These are phyloP conservation scores for Melanogrammus aeglefinus DNA, from an alignment of 2,797 vertebrate species.

Conservation along the genomic window DNA sequence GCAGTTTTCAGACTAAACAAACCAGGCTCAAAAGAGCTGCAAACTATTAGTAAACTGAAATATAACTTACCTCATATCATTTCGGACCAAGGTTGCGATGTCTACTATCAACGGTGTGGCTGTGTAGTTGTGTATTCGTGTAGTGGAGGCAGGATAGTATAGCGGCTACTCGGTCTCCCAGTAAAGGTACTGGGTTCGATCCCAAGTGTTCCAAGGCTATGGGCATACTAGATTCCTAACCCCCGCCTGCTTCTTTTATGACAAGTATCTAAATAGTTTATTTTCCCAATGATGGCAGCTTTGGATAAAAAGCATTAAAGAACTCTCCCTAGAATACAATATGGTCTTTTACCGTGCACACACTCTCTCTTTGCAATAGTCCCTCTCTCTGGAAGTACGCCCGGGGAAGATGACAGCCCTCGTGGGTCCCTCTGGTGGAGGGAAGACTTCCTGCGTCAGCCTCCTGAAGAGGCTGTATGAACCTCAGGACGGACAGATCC, in stretches of 20 bases:
- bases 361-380: conserved; percentile 52
- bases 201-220: not conserved
- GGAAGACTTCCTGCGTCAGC: conserved; percentile 82
- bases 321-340: not conserved
- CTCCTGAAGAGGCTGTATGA: conserved; percentile 85
- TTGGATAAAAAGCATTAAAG: not conserved
- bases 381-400: conserved; percentile 72
- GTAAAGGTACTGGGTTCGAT: not conserved
- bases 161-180: not conserved
- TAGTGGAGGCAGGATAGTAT: too few species aligned
- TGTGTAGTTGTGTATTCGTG: not conserved
- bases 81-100: too few species aligned
- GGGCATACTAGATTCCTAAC: not conserved
- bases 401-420: conserved; percentile 80
- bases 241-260: not conserved
- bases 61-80: not conserved
- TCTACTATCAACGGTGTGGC: not conserved
- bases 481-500: conserved; percentile 73
- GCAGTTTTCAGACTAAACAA: not conserved
- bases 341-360: not conserved
- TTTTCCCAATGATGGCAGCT: not conserved
- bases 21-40: not conserved
- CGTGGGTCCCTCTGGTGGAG: conserved; percentile 83
- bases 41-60: not conserved
- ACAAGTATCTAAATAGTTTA: not conserved